Conservation (phyloP, 2,797 vertebrate genomes). For the Australoheros facetus region DNA sequence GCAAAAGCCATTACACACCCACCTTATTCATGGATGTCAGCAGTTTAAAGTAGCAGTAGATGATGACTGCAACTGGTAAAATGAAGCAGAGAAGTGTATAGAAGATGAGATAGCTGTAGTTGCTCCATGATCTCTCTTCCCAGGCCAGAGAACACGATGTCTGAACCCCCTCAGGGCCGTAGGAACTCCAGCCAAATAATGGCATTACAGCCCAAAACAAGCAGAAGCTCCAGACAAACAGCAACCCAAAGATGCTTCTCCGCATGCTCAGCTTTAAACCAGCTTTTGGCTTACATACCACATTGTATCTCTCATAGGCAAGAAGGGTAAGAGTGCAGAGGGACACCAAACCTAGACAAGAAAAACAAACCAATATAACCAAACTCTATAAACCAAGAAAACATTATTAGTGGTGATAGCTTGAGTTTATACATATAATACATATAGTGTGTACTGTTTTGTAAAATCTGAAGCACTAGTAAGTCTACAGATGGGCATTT, state of each 20-base stretch:
- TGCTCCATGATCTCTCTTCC: constrained; percentile 74
- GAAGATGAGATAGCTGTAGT: constrained; percentile 79
- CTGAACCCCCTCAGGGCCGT: constrained; percentile 75
- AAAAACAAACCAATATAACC: background rate
- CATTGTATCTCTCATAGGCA: constrained; percentile 77
- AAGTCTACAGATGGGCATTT: background rate
- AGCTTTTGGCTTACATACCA: constrained; percentile 74
- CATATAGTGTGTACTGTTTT: background rate
- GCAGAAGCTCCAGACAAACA: constrained; percentile 77
- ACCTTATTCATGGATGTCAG: constrained; percentile 73
- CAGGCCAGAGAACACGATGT: constrained; percentile 79
- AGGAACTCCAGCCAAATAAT: constrained; percentile 78
- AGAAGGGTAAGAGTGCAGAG: constrained; percentile 79
- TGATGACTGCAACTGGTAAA: constrained; percentile 67
- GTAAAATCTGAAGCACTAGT: background rate
- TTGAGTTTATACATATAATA: no score
- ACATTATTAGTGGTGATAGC: background rate
- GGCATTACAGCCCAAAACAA: constrained; percentile 75
- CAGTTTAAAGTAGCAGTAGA: constrained; percentile 77
- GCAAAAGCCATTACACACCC: constrained; percentile 10
- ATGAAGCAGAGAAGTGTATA: constrained; percentile 77
- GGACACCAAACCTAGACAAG: constrained; percentile 75
- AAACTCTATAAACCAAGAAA: background rate
- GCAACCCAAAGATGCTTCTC: constrained; percentile 66
- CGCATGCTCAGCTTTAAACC: constrained; percentile 67